A percentile compares a stretch with the other conserved stretches of the same genome.
Evolutionary conservation across 2,797 vertebrate species (phyloP).

Genomic region (Hydrophis major): DNA sequence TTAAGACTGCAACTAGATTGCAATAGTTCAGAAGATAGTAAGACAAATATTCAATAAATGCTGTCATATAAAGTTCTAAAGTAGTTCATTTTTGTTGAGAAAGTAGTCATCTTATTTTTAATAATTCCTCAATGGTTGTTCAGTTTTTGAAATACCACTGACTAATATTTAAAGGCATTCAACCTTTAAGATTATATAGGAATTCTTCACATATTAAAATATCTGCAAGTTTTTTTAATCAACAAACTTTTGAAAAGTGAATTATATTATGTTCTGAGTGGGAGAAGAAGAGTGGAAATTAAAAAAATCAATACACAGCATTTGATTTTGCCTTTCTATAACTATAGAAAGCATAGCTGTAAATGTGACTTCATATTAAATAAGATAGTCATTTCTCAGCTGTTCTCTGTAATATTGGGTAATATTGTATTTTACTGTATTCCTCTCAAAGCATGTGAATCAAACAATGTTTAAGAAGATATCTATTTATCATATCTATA

Average conservation of each 20-base stretch:
- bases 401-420: background rate
- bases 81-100: background rate
- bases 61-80: background rate
- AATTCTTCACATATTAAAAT: background rate
- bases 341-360: constrained; percentile 13
- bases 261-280: background rate
- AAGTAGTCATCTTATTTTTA: background rate
- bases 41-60: background rate
- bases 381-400: constrained; percentile 10
- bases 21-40: too few species aligned
- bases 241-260: background rate
- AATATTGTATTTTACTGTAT: background rate
- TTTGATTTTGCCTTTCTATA: background rate
- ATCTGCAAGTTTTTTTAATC: background rate
- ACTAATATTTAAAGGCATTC: background rate
- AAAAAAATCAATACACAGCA: background rate
- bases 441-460: constrained; percentile 17
- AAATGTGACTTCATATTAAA: background rate
- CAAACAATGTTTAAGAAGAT: constrained; percentile 19
- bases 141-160: background rate
- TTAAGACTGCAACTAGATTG: background rate
- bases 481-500: constrained; percentile 26
- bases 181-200: background rate
- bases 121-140: background rate
- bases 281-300: background rate